phyloP scores from a whole-genome alignment of 2,888 invertebrate genomes.

The Tenthredo scrophulariae region DNA sequence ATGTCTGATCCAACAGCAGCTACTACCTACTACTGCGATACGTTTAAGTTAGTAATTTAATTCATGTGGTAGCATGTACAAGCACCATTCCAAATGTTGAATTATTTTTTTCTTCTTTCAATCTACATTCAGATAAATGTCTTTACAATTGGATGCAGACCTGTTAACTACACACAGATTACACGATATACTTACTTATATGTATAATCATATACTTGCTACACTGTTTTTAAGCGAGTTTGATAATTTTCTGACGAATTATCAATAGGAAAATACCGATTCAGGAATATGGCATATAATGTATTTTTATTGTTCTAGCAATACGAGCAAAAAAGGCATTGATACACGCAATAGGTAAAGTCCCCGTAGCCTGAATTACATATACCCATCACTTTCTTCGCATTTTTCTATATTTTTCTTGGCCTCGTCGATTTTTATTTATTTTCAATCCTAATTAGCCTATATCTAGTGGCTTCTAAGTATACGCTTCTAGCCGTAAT shows the following conservation, averaged over 20 bases:
- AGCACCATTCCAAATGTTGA: neutral
- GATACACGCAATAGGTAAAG: constrained; percentile 78
- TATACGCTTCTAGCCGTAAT: constrained; percentile 41
- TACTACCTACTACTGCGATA: constrained; percentile 27
- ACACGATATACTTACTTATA: neutral
- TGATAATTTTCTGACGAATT: constrained; percentile 33
- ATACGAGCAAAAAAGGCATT: constrained; percentile 76
- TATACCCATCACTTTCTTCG: constrained; percentile 56
- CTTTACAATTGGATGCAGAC: neutral
- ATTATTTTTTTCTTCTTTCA: neutral
- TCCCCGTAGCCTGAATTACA: constrained; percentile 66
- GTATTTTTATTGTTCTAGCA: constrained; percentile 77
- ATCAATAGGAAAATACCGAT: constrained; percentile 22
- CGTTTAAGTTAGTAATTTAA: neutral
- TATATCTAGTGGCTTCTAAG: constrained; percentile 29
- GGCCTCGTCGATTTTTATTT: constrained; percentile 43
- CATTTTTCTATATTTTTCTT: constrained; percentile 52
- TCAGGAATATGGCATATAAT: constrained; percentile 55
- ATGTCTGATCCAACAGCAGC: constrained; percentile 10
- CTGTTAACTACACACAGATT: neutral
- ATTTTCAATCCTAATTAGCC: constrained; percentile 20
- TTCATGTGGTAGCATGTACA: neutral
- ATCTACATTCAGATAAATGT: neutral
- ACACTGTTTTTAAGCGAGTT: neutral
- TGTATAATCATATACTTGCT: neutral